These are phyloP conservation scores for Melinaea menophilus DNA, from an alignment of 2,888 invertebrate genomes.

Conservation along the genomic window DNA sequence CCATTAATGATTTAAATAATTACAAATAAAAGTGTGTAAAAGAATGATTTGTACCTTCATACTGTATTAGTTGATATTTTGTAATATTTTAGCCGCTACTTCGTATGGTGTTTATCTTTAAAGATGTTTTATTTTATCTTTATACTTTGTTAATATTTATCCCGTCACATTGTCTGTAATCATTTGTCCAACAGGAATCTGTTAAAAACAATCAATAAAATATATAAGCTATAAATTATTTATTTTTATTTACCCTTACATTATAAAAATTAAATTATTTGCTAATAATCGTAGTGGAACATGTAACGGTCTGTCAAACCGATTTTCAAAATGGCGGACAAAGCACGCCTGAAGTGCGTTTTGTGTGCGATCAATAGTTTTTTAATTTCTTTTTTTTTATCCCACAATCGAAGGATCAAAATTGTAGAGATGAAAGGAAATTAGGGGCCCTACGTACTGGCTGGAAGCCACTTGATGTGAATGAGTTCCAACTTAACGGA, in stretches of 20 bases:
- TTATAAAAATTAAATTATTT: slow-evolving; percentile 4
- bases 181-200: no score
- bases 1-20: no score
- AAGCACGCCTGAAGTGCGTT: slow-evolving; percentile 68
- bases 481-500: slow-evolving; percentile 65
- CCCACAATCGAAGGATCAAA: slow-evolving; percentile 66
- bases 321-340: slow-evolving; percentile 73
- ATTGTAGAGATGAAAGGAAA: slow-evolving; percentile 70
- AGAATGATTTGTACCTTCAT: no score
- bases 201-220: not conserved
- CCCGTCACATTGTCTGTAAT: no score
- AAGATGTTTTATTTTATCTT: no score
- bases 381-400: slow-evolving; percentile 61
- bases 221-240: not conserved
- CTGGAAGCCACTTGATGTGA: slow-evolving; percentile 66
- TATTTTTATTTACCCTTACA: not conserved
- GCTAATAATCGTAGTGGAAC: slow-evolving; percentile 17
- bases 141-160: no score
- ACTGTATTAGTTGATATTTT: no score
- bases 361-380: slow-evolving; percentile 72
- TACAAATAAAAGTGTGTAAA: no score
- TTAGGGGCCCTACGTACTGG: slow-evolving; percentile 55
- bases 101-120: no score
- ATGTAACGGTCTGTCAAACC: slow-evolving; percentile 55
- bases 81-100: no score